Evolutionary conservation across 2,888 invertebrate species (phyloP).

Genomic region (Odontocolon sp.): DNA sequence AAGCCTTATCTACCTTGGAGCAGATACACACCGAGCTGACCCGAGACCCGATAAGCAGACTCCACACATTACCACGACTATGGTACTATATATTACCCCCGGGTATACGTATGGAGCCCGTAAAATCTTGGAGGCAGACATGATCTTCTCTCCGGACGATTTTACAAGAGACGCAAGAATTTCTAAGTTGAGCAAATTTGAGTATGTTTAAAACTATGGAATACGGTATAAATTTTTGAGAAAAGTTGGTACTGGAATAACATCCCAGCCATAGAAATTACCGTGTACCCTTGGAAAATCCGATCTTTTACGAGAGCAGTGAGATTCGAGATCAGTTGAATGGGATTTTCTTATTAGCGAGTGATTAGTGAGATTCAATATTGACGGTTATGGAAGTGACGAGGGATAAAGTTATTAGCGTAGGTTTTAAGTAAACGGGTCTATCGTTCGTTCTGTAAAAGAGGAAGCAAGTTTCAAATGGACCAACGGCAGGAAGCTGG

Average conservation of each 20-base stretch:
- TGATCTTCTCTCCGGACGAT: too few species aligned
- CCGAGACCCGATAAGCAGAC: slow-evolving; percentile 28
- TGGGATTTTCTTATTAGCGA: slow-evolving; percentile 42
- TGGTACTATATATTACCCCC: not conserved
- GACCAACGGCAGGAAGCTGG: slow-evolving; percentile 22
- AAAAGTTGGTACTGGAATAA: too few species aligned
- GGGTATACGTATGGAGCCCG: not conserved
- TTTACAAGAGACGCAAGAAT: too few species aligned
- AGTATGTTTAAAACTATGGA: too few species aligned
- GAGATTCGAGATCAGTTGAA: slow-evolving; percentile 22
- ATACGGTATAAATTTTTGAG: too few species aligned
- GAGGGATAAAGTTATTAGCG: slow-evolving; percentile 35
- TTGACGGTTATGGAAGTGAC: slow-evolving; percentile 23
- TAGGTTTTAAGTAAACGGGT: slow-evolving; percentile 41
- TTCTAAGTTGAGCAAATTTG: too few species aligned
- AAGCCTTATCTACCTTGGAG: slow-evolving; percentile 49
- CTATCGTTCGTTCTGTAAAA: slow-evolving; percentile 21
- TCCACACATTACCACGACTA: slow-evolving; percentile 4
- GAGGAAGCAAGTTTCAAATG: not conserved
- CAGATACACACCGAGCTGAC: slow-evolving; percentile 49
- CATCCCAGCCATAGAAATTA: too few species aligned
- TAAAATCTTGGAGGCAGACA: not conserved
- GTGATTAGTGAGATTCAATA: slow-evolving; percentile 40
- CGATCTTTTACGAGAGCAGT: slow-evolving; percentile 22
- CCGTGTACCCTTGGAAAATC: not conserved